Percentiles rank a stretch among this genome's conserved stretches.
phyloP scores from a whole-genome alignment of 2,888 invertebrate species.

The Leptinotarsa peninsularis region DNA sequence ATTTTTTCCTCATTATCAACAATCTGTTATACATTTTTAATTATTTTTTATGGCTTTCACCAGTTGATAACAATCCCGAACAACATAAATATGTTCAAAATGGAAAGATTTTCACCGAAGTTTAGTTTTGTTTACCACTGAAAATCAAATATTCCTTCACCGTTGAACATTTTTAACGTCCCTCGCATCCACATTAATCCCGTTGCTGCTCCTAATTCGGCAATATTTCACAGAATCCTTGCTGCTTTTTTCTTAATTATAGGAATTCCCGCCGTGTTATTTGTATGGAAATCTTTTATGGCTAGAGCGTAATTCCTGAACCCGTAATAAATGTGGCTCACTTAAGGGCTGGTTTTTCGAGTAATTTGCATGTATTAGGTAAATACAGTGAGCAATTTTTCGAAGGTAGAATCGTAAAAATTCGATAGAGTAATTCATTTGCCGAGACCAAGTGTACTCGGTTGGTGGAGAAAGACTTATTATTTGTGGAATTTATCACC shows the following conservation, averaged over 20 bases:
- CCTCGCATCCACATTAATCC: neutral
- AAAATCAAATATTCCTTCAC: neutral
- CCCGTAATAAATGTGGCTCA: slow-evolving; percentile 31
- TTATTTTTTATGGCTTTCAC: too few relatives aligned
- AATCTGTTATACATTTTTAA: too few relatives aligned
- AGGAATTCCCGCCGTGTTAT: slow-evolving; percentile 38
- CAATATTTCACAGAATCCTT: neutral
- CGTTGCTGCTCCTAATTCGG: slow-evolving; percentile 1
- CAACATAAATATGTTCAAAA: too few relatives aligned
- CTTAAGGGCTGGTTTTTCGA: slow-evolving; percentile 25
- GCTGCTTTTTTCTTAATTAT: slow-evolving; percentile 34
- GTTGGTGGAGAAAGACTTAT: slow-evolving; percentile 1
- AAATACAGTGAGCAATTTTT: slow-evolving; percentile 18
- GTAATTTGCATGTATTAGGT: slow-evolving; percentile 38
- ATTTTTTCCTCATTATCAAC: too few relatives aligned
- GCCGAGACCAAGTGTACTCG: neutral
- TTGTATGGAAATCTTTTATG: slow-evolving; percentile 43
- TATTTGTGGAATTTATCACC: slow-evolving; percentile 4
- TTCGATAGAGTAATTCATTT: neutral
- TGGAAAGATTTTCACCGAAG: too few relatives aligned
- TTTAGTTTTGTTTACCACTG: neutral
- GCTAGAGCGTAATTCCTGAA: slow-evolving; percentile 32
- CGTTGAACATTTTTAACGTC: neutral
- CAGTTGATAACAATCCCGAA: too few relatives aligned
- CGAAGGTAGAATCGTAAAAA: slow-evolving; percentile 4